A percentile compares a stretch with the other conserved stretches of the same genome.
Evolutionary conservation across 53 echinoderm and acorn worm genomes (phyloP).

Genomic region (Echinarachnius parma): DNA sequence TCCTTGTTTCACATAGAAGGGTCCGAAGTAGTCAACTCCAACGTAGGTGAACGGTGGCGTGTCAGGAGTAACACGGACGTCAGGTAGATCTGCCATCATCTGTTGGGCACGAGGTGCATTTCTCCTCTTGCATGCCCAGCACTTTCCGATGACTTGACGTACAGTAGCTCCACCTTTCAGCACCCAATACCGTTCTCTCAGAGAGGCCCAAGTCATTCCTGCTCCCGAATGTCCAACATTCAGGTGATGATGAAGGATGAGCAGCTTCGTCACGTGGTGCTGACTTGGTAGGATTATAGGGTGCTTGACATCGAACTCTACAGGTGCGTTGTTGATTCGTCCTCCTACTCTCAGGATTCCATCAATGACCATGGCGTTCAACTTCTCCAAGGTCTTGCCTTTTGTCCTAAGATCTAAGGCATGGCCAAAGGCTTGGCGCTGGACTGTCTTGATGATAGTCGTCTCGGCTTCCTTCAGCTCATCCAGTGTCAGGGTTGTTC

Average conservation of each 20-base stretch:
- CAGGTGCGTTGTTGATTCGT: slow-evolving; percentile 24
- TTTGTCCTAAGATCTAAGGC: too few species aligned
- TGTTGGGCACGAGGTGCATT: slow-evolving; percentile 31
- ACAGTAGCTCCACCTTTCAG: slow-evolving; percentile 31
- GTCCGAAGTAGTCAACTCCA: slow-evolving; percentile 55
- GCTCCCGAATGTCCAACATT: slow-evolving; percentile 45
- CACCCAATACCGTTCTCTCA: slow-evolving; percentile 49
- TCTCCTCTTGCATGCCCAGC: slow-evolving; percentile 38
- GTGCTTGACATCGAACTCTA: slow-evolving; percentile 24
- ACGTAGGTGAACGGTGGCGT: slow-evolving; percentile 26
- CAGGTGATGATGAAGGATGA: slow-evolving; percentile 24
- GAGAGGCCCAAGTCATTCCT: slow-evolving; percentile 33
- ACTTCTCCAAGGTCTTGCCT: too few species aligned
- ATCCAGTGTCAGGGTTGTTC: too few species aligned
- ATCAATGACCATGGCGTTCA: too few species aligned
- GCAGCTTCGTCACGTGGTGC: slow-evolving; percentile 35
- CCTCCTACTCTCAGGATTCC: too few species aligned
- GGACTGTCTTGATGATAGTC: too few species aligned
- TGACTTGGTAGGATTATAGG: slow-evolving; percentile 32
- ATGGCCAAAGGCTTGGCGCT: too few species aligned
- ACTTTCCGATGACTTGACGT: slow-evolving; percentile 38
- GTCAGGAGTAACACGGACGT: slow-evolving; percentile 32
- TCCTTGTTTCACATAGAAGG: slow-evolving; percentile 7
- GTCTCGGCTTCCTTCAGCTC: too few species aligned
- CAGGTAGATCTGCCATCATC: slow-evolving; percentile 51